Evolutionary conservation across 1,140 invertebrate species (phyloP).

Genomic region (Dendroctonus valens): DNA sequence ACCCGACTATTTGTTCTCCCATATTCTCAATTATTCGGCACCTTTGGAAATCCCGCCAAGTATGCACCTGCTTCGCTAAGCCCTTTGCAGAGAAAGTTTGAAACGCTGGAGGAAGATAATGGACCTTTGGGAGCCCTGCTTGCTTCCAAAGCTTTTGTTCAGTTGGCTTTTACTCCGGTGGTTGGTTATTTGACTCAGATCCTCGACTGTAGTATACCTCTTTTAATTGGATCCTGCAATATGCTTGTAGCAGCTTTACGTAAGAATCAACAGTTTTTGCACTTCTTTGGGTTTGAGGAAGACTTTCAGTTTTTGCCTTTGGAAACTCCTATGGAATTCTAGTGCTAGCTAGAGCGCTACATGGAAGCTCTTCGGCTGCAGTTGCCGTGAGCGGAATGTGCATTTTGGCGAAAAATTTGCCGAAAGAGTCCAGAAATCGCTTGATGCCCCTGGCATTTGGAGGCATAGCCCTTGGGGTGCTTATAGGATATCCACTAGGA

Average conservation of each 20-base stretch:
- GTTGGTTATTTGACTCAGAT: slow-evolving; percentile 68
- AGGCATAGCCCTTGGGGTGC: slow-evolving; percentile 75
- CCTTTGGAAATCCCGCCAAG: slow-evolving; percentile 1
- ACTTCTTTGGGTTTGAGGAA: slow-evolving; percentile 20
- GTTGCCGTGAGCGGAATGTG: slow-evolving; percentile 74
- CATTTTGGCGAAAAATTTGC: slow-evolving; percentile 59
- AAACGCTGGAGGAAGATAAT: slow-evolving; percentile 62
- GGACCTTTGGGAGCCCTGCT: slow-evolving; percentile 76
- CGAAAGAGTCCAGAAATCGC: slow-evolving; percentile 61
- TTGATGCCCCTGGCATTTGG: slow-evolving; percentile 77
- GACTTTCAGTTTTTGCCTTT: slow-evolving; percentile 73
- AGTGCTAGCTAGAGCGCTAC: slow-evolving; percentile 77
- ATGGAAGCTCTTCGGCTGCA: slow-evolving; percentile 83
- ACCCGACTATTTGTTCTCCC: slow-evolving; percentile 72
- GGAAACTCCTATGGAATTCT: slow-evolving; percentile 72
- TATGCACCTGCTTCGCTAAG: slow-evolving; percentile 42
- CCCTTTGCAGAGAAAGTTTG: slow-evolving; percentile 48
- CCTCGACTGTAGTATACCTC: slow-evolving; percentile 75
- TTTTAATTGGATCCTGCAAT: slow-evolving; percentile 78
- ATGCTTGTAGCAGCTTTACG: slow-evolving; percentile 77
- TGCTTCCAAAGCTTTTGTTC: slow-evolving; percentile 84
- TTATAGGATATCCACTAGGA: slow-evolving; percentile 77
- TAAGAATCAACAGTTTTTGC: slow-evolving; percentile 54
- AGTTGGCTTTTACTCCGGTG: slow-evolving; percentile 80
- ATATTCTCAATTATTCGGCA: slow-evolving; percentile 49